These are phyloP conservation scores for Agapornis roseicollis DNA, from an alignment of 2,113 vertebrate species.

Conservation along the genomic window DNA sequence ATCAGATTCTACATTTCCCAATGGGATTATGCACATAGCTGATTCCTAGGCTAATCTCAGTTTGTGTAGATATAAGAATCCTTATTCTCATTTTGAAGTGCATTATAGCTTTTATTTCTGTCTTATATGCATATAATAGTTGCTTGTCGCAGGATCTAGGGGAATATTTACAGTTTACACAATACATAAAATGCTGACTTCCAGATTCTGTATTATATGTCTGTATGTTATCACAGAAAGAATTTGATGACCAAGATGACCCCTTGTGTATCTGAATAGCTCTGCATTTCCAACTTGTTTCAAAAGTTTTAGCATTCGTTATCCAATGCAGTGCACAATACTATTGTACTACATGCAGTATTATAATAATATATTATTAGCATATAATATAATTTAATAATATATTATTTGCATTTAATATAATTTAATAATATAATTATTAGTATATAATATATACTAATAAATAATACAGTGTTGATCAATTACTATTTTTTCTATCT, in stretches of 20 bases:
- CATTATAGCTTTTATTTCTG: not conserved
- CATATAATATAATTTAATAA: too few species aligned
- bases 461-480: not conserved
- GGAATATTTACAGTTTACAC: not conserved
- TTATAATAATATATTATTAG: not conserved
- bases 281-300: not conserved
- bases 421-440: too few species aligned
- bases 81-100: not conserved
- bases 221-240: not conserved
- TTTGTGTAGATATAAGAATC: not conserved
- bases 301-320: not conserved
- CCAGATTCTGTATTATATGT: not conserved
- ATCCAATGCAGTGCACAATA: not conserved
- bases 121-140: not conserved
- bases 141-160: not conserved
- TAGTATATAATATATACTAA: too few species aligned
- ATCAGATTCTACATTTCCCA: not conserved
- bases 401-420: too few species aligned
- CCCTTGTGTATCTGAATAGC: not conserved
- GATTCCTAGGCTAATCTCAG: not conserved
- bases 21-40: not conserved
- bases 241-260: not conserved
- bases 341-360: not conserved
- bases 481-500: not conserved
- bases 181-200: not conserved